Conservation (phyloP, 2,113 vertebrate genomes). For the Greenwoodochromis staneri region DNA sequence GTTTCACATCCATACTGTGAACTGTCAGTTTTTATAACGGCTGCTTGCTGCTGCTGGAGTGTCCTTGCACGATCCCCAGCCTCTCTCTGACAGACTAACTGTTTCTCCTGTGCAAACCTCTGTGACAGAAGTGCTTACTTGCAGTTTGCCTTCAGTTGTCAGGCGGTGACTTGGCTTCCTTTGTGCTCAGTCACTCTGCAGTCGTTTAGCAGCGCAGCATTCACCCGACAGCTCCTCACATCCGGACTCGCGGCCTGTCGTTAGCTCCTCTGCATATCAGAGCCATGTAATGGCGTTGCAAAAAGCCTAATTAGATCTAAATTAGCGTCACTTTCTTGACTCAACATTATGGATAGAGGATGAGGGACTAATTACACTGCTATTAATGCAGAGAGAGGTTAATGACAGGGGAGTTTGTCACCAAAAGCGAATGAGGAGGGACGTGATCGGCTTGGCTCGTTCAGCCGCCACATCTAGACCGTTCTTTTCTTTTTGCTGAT, state of each 20-base stretch:
- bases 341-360: slow-evolving; percentile 58
- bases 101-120: background rate
- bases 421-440: slow-evolving; percentile 2
- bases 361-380: slow-evolving; percentile 50
- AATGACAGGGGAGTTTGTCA: slow-evolving; percentile 39
- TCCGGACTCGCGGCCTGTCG: background rate
- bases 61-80: background rate
- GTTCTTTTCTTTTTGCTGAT: slow-evolving; percentile 20
- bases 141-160: background rate
- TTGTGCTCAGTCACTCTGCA: slow-evolving; percentile 2
- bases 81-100: background rate
- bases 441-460: background rate
- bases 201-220: background rate
- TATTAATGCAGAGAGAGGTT: slow-evolving; percentile 54
- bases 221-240: background rate
- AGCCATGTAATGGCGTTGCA: slow-evolving; percentile 28
- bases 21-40: background rate
- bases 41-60: background rate
- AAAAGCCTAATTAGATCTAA: slow-evolving; percentile 59
- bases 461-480: background rate
- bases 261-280: slow-evolving; percentile 23
- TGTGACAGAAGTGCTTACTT: slow-evolving; percentile 4
- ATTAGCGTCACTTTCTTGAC: slow-evolving; percentile 58
- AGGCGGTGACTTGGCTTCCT: background rate
- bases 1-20: background rate